Evolutionary conservation across 2,888 invertebrate genomes (phyloP), one percentile per base, ranked within the genome.

Genomic region (Boloria euphrosyne): DNA sequence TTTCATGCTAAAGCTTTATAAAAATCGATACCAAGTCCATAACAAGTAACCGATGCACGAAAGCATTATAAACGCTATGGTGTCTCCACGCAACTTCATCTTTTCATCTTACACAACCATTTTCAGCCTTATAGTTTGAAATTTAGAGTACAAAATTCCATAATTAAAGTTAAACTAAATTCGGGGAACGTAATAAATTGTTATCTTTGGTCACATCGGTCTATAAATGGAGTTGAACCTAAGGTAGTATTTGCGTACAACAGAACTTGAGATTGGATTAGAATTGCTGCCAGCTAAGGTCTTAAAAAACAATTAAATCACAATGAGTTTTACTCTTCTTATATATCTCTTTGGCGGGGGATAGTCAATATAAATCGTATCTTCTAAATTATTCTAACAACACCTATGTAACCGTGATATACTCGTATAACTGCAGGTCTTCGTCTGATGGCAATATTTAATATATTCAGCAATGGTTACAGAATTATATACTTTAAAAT

Each of bases 21-120:
- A 66, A 31, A 70, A 68, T 70, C 68, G 66, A 68, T 70, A 63
- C 47, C 55, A 57, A 60, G 59, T 57, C 55, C 44, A 65, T 67
- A 68, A 74, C 74, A 62, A 67, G 66, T 71, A 72, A 55, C 52
- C 70, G 73, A 74, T 74, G 78, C 79, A 77, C 75, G 75, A 78
- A 77, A 76, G 74, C 74, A 72, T 73, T 66, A 67, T 71, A 66
- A 69, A 65, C 69, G 71, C 66, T 44, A 67, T 74, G 55, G 74
- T 70, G 72, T 75, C 76, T 78, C 76, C 76, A 74, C 74, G 73
- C 73, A 73, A 76, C 61, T 65, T 54, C 16, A 27, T 44, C 22
- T 60, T 65, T 69, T 60, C 16, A 16, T 31, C 14, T 16, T 17
- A 6, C 31, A 18, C 44, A n/a, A 17, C 18, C 13, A 68, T 18